Conservation (phyloP, 2,888 invertebrate genomes). For the Nomada lathburiana region DNA sequence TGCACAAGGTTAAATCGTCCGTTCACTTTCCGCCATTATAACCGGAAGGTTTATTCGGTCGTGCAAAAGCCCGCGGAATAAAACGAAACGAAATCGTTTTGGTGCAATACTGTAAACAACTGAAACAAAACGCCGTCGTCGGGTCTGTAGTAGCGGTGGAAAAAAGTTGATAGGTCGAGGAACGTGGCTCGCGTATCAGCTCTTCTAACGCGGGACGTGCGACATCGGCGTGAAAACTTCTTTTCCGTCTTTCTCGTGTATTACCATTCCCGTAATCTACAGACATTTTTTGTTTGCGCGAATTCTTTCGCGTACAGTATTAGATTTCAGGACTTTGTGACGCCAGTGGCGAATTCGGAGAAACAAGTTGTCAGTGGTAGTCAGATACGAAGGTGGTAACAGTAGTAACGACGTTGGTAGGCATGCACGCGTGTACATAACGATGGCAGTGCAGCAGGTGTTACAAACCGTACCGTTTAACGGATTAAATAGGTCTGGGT, state of each 20-base stretch:
- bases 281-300: slow-evolving; percentile 16
- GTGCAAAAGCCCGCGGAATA: not conserved
- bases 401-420: not conserved
- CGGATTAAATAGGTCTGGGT: slow-evolving; percentile 66
- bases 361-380: slow-evolving; percentile 35
- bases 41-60: slow-evolving; percentile 4
- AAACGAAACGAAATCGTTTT: not conserved
- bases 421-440: not conserved
- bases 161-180: not conserved
- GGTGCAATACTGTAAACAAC: not conserved
- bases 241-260: slow-evolving; percentile 23
- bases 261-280: slow-evolving; percentile 28
- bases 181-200: too few species aligned
- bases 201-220: too few species aligned
- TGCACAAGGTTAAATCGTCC: slow-evolving; percentile 17
- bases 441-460: slow-evolving; percentile 42
- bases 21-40: not conserved
- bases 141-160: not conserved
- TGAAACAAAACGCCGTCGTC: too few species aligned
- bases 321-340: slow-evolving; percentile 30
- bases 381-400: not conserved
- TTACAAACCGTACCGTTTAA: slow-evolving; percentile 53
- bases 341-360: slow-evolving; percentile 43
- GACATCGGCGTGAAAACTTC: slow-evolving; percentile 2
- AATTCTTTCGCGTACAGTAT: not conserved